Evolutionary conservation across 2,113 vertebrate species (phyloP), one percentile per base, ranked within the genome.

Genomic region (Dendropsophus ebraccatus): DNA sequence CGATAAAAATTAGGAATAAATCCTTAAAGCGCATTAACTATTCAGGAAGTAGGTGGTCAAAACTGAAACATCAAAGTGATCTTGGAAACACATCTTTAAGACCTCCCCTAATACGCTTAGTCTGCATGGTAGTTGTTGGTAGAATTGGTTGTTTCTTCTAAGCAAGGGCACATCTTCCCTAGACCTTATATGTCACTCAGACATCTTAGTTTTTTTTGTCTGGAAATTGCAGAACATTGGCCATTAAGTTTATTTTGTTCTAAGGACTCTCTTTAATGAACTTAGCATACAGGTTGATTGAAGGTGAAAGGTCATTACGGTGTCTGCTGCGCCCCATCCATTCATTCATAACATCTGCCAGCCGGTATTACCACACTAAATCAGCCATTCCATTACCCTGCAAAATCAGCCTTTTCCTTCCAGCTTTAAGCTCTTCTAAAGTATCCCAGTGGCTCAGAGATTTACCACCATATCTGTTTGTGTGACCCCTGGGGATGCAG

Each of bases 321-420:
- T 75, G 52, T 25, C 72, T 52, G 41, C 25, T 84, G 70, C 30
- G 9, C 35, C 67, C 83, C 72, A 49, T 50, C 37, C 72, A 58
- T 69, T 50, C 62, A 76, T 77, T 84, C 83, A 65, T 65, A 76
- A 75, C 56, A 76, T 84, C 54, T 65, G 70, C 83, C 83, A 76
- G 37, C 56, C n/a, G 23, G 35, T 47, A 76, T 84, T 84, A 76
- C 83, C 25, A 41, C 19, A 17, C 21, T 83, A 83, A 83, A 83
- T 73, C 69, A 84, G 73, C 45, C 45, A 10, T 84, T 58, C n/a
- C 37, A 49, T 84, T 84, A 84, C 72, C 28, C 83, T 77, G 73
- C 45, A 35, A 84, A 62, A 76, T 84, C 73, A 76, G 56, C 58
- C 77, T 17, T 77, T 77, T 67, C 41, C 37, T 60, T 10, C 49